phyloP scores from a whole-genome alignment of 1,140 invertebrate species.

The Gerris buenoi region DNA sequence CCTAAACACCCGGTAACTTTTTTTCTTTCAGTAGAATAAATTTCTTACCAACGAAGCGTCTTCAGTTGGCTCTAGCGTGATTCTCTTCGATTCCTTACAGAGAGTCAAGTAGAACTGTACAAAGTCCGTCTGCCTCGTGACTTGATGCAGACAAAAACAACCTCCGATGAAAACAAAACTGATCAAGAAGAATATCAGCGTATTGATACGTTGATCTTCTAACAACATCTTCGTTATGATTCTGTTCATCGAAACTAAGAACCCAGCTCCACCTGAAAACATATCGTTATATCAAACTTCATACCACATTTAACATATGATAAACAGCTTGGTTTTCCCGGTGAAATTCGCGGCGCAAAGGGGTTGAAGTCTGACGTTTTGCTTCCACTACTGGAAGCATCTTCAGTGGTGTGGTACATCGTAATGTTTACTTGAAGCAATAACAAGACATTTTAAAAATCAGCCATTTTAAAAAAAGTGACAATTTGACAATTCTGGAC shows the following conservation, averaged over 20 bases:
- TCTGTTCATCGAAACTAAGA: conserved; percentile 66
- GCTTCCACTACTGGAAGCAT: too few relatives aligned
- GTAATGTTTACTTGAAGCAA: too few relatives aligned
- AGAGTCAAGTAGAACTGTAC: conserved; percentile 65
- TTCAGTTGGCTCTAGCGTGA: conserved; percentile 58
- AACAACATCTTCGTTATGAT: conserved; percentile 66
- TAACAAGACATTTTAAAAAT: too few relatives aligned
- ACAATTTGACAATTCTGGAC: too few relatives aligned
- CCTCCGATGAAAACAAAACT: conserved; percentile 55
- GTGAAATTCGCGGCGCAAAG: too few relatives aligned
- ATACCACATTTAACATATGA: too few relatives aligned
- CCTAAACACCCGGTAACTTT: too few relatives aligned
- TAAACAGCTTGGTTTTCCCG: too few relatives aligned
- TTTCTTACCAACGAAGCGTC: conserved; percentile 64
- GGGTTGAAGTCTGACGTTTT: too few relatives aligned
- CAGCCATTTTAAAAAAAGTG: too few relatives aligned
- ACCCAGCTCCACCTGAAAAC: conserved; percentile 58
- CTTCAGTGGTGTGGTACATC: too few relatives aligned
- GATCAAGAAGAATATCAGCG: conserved; percentile 67
- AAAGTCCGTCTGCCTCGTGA: conserved; percentile 60
- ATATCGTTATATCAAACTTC: background rate
- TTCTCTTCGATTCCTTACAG: conserved; percentile 52
- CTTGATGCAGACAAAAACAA: conserved; percentile 59
- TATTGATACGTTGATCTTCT: conserved; percentile 57
- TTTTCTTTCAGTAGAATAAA: too few relatives aligned